phyloP scores from a whole-genome alignment of 2,113 vertebrate genomes.

The Plecturocebus donacophilus region DNA sequence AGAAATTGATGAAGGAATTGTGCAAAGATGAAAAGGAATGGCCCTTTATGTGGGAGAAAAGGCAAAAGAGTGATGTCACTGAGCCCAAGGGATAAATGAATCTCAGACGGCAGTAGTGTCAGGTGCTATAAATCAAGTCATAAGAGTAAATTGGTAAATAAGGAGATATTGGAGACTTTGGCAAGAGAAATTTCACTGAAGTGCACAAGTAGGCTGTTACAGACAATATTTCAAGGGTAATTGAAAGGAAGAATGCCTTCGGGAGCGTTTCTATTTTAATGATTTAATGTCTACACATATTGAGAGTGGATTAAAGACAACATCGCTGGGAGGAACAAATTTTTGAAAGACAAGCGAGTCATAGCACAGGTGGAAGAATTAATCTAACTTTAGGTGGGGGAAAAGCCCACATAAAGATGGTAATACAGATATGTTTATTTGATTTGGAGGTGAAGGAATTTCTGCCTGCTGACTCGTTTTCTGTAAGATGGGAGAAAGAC shows the following conservation, averaged over 20 bases:
- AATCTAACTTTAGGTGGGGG: neutral
- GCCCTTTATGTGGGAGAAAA: neutral
- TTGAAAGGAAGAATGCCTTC: neutral
- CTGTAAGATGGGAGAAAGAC: neutral
- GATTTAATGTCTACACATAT: neutral
- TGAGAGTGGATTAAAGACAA: neutral
- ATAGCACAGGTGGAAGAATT: neutral
- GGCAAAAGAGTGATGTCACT: neutral
- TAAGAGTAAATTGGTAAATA: neutral
- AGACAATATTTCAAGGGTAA: neutral
- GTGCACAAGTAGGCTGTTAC: neutral
- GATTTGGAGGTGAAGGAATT: neutral
- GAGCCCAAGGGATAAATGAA: neutral
- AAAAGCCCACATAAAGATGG: neutral
- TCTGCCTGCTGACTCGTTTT: neutral
- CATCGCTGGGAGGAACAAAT: neutral
- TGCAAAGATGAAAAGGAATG: neutral
- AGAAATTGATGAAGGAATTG: neutral
- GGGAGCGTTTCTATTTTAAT: neutral
- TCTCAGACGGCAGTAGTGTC: neutral
- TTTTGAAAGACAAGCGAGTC: neutral
- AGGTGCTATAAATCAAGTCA: neutral
- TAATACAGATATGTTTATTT: neutral
- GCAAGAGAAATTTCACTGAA: neutral
- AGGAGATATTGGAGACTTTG: neutral